Evolutionary conservation across 2,888 invertebrate genomes (phyloP).

Genomic region (Acutogordius australiensis): DNA sequence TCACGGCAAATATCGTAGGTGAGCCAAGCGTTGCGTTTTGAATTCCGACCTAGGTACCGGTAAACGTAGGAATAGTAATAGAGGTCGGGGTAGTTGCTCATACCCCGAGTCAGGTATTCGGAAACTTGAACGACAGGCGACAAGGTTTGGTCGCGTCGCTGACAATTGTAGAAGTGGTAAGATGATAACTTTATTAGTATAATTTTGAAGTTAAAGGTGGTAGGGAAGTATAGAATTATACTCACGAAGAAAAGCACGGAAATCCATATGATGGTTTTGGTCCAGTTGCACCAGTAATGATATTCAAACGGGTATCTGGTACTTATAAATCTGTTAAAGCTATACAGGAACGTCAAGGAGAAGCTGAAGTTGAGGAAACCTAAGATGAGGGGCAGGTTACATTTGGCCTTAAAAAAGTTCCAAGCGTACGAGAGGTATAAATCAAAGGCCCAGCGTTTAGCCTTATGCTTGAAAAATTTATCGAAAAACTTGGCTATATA

Average conservation of each 20-base stretch:
- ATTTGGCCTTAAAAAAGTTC: neutral
- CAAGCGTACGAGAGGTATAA: neutral
- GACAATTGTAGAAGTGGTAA: no score
- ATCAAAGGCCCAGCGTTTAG: neutral
- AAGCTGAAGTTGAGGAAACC: neutral
- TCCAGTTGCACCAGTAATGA: neutral
- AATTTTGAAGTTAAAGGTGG: neutral
- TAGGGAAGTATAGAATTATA: neutral
- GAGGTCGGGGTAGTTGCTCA: no score
- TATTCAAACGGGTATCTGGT: neutral
- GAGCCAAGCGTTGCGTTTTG: no score
- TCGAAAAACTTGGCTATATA: no score
- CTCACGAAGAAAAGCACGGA: neutral
- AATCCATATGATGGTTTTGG: neutral
- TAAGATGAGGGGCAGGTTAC: neutral
- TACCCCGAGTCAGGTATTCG: no score
- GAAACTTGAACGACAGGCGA: no score
- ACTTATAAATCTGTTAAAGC: neutral
- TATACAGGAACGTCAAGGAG: neutral
- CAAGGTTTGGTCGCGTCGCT: no score
- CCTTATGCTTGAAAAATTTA: no score
- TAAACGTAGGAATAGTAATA: no score
- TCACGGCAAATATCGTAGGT: no score
- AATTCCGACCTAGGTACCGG: no score
- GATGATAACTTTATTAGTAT: neutral